These are phyloP conservation scores for Drosophila littoralis DNA, from an alignment of 1,140 invertebrate species.

Conservation along the genomic window DNA sequence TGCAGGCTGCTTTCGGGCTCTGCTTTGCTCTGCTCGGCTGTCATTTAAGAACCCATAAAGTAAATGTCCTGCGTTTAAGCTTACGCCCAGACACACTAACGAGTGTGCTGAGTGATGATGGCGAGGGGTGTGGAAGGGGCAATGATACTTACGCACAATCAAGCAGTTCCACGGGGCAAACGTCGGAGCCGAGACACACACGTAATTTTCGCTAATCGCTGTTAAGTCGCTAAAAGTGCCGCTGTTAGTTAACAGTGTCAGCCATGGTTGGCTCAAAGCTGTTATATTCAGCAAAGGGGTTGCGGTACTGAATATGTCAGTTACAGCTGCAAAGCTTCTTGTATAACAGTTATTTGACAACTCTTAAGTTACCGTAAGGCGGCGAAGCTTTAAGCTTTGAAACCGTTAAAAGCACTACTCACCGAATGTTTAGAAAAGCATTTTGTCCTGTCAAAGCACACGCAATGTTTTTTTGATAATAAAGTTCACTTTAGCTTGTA, in stretches of 20 bases:
- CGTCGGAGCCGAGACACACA: neutral
- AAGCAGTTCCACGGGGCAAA: neutral
- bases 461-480: too few species aligned
- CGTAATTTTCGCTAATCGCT: conserved; percentile 32
- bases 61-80: conserved; percentile 76
- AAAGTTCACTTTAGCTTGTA: neutral
- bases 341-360: conserved; percentile 13
- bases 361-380: neutral
- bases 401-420: too few species aligned
- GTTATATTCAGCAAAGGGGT: conserved; percentile 16
- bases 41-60: conserved; percentile 77
- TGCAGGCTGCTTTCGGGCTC: conserved; percentile 27
- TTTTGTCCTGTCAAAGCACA: too few species aligned
- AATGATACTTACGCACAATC: conserved; percentile 52
- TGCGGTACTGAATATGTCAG: neutral
- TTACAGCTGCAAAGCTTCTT: neutral
- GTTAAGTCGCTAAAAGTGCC: conserved; percentile 13
- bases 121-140: neutral
- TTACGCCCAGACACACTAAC: conserved; percentile 52
- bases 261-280: neutral
- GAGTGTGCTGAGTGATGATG: conserved; percentile 43
- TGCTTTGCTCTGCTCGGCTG: conserved; percentile 33
- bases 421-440: too few species aligned
- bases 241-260: conserved; percentile 23
- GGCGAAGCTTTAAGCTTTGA: neutral